Conservation (phyloP, 2,113 vertebrate genomes). For the Cephalopterus ornatus region DNA sequence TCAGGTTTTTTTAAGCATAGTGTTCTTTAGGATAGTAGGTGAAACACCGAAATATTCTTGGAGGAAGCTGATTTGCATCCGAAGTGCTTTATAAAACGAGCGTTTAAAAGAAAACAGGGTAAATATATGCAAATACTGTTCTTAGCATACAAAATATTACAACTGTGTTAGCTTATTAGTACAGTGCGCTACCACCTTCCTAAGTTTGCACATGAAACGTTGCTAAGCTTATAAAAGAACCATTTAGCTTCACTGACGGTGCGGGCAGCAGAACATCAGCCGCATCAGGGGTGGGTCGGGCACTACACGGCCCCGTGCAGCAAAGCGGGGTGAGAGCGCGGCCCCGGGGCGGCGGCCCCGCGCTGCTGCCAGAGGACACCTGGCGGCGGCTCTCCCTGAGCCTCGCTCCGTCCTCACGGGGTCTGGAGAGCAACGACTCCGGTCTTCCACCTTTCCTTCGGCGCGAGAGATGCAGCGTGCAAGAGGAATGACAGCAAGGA, state of each 20-base stretch:
- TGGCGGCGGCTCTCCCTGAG: neutral
- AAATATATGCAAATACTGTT: neutral
- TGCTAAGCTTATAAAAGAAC: neutral
- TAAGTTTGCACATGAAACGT: neutral
- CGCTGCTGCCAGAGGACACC: neutral
- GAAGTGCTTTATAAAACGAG: neutral
- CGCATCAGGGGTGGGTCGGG: neutral
- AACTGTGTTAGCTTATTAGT: neutral
- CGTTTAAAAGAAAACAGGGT: neutral
- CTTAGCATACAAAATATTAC: neutral
- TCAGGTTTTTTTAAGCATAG: neutral
- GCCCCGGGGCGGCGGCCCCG: neutral
- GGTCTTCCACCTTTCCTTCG: neutral
- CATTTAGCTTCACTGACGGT: neutral
- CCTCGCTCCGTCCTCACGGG: neutral
- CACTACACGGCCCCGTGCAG: rapidly evolving
- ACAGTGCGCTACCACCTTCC: neutral
- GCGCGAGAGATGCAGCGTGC: neutral
- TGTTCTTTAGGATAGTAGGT: neutral
- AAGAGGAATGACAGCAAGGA: neutral
- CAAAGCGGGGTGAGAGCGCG: rapidly evolving
- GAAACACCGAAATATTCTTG: neutral
- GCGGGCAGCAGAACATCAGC: neutral
- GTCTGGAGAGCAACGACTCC: neutral
- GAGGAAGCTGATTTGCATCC: neutral